Evolutionary conservation across 2,113 vertebrate genomes (phyloP), one percentile per base, ranked within the genome.

Genomic region (Sphyrna mokarran): DNA sequence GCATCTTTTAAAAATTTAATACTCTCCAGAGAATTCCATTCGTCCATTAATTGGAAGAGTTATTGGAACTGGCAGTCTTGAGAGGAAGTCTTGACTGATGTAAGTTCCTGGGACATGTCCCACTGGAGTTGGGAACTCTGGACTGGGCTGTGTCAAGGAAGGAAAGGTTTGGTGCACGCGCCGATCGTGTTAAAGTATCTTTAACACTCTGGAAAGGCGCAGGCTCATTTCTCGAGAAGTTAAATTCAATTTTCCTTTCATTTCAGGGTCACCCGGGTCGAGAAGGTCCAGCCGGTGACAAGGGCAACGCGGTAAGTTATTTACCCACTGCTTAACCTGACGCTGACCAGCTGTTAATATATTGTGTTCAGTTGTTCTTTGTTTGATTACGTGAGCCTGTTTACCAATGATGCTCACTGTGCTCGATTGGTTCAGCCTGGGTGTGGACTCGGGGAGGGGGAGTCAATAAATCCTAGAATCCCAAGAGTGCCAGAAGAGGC

Each of bases 191-290:
- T n/a, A n/a, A n/a, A n/a, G n/a, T n/a, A n/a, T n/a, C n/a, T n/a
- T n/a, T n/a, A n/a, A n/a, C n/a, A n/a, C n/a, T 37, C 11, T 7
- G 78, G 11, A 37, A 40, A 83, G 14, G 13, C n/a, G 48, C 48
- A 54, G 48, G 5, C 5, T 54, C 1, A 1, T 20, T 37, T 0
- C 16, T 22, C 1, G 26, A 10, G 26, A 1, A 20, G 16, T 83
- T 83, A 20, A 37, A 37, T 20, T 8, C 16, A 8, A 43, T 6
- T 66, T 61, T 93, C 0, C 20, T 7, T 10, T 72, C 96, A 96
- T 96, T 33, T 96, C 96, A 99, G 99, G 99, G 99, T 96, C 99
- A 99, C 96, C 99, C 99, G 69, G 99, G 99, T 96, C 99, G 99
- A 97, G 99, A 99, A 96, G 99, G 99, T 37, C 99, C 99, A 93